These are phyloP conservation scores for Nomia melanderi DNA, from an alignment of 1,140 invertebrate species.

Conservation along the genomic window DNA sequence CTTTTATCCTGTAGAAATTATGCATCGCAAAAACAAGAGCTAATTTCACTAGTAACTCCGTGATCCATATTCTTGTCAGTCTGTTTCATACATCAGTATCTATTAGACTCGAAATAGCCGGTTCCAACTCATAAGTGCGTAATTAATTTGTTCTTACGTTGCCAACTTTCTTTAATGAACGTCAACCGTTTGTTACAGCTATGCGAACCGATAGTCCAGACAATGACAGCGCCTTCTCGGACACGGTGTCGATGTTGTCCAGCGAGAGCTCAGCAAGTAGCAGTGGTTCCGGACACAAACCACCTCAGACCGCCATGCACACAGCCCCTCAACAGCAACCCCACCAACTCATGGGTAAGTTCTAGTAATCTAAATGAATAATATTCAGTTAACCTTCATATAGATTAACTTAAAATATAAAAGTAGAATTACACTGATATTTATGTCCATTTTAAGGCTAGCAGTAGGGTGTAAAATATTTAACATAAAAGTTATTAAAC, in stretches of 20 bases:
- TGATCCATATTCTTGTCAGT: not conserved
- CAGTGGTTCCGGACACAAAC: constrained; percentile 85
- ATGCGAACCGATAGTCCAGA: constrained; percentile 94
- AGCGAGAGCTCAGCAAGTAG: constrained; percentile 94
- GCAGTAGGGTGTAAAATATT: too few relatives aligned
- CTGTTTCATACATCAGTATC: not conserved
- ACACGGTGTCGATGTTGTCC: constrained; percentile 95
- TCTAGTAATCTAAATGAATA: not conserved
- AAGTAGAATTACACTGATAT: too few relatives aligned
- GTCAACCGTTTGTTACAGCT: constrained; percentile 65
- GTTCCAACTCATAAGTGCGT: not conserved
- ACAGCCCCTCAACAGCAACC: constrained; percentile 75
- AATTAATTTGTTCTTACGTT: not conserved
- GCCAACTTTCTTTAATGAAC: not conserved
- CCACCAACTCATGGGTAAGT: constrained; percentile 78
- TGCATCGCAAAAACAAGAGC: not conserved
- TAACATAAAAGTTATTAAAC: too few relatives aligned
- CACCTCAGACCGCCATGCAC: constrained; percentile 79
- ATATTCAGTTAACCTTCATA: too few relatives aligned
- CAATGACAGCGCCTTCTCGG: constrained; percentile 98
- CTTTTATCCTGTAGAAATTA: not conserved
- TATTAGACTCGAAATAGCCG: not conserved
- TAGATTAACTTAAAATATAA: not conserved
- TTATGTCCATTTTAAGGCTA: too few relatives aligned
- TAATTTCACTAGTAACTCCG: not conserved